Conservation (phyloP, 2,888 invertebrate genomes). For the Tillus elongatus region DNA sequence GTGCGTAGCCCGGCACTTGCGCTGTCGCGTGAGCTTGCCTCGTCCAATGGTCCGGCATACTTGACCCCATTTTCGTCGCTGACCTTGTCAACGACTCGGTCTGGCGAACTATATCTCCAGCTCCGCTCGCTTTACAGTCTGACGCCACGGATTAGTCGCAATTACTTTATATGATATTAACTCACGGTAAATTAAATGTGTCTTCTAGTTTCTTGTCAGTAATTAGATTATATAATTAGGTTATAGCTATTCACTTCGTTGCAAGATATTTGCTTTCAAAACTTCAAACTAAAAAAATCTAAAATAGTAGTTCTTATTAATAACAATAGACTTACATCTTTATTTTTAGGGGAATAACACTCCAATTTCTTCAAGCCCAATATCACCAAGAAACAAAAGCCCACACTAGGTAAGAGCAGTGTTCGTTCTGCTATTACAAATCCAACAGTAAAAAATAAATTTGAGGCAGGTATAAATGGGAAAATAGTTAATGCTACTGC, state of each 20-base stretch:
- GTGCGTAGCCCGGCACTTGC: no score
- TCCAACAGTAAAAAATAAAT: constrained; percentile 76
- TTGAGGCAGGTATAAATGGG: constrained; percentile 78
- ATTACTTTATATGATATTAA: background rate
- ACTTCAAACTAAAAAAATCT: no score
- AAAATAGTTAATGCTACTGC: constrained; percentile 54
- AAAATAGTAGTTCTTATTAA: no score
- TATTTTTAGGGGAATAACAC: constrained; percentile 20
- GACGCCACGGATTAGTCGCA: background rate
- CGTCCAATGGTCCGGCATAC: no score
- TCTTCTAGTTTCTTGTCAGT: background rate
- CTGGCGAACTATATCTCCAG: no score
- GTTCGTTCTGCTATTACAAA: constrained; percentile 86
- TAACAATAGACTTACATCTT: constrained; percentile 31
- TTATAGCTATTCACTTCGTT: no score
- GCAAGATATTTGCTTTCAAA: no score
- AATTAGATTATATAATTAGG: no score
- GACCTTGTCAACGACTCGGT: no score
- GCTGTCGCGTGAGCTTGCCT: no score
- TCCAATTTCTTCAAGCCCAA: constrained; percentile 50
- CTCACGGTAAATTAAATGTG: background rate
- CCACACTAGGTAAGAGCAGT: constrained; percentile 72
- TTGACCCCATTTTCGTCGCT: no score
- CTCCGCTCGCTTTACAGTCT: no score
- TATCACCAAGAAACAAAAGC: constrained; percentile 63